Evolutionary conservation across 1,140 invertebrate genomes (phyloP), one percentile per base, ranked within the genome.

Genomic region (Drosophila nikananu): DNA sequence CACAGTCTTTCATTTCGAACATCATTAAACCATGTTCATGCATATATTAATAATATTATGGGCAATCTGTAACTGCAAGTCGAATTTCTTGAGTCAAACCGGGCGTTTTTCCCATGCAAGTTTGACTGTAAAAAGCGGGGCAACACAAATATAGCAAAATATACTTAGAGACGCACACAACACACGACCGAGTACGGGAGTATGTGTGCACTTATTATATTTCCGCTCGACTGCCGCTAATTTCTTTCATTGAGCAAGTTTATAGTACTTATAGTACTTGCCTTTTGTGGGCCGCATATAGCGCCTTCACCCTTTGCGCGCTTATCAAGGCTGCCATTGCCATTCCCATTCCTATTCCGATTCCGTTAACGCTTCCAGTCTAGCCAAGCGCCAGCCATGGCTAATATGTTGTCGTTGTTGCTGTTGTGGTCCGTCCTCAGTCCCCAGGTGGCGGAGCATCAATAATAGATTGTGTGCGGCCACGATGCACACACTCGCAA

Each of bases 171-270:
- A 66, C 30, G 30, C 30, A 32, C 32, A 12, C 32, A 27, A n/a
- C 21, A 61, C 52, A 59, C 25, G 61, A 42, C 66, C 27, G 17
- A 13, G 21, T 39, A 25, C n/a, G 12, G 6, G 17, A 12, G 57
- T 62, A 27, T 70, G 61, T 32, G 63, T 71, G 75, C 71, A 89
- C 74, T 66, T 87, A 89, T 73, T 89, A 90, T 81, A 89, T 89
- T 89, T 89, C 84, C 84, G 84, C 78, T 89, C 63, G 73, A 84
- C 62, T 77, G 82, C 52, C 61, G 64, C 73, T 78, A 76, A 72
- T 76, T 66, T 66, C 60, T 72, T 81, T 74, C 80, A 86, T 87
- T 83, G 83, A 86, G 77, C 71, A 74, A 67, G 58, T 71, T 75
- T 73, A 74, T 72, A 63, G 59, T 76, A 44, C 75, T 76, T 68